Conservation (phyloP, 1,140 invertebrate species). For the Drosophila pallidifrons region DNA sequence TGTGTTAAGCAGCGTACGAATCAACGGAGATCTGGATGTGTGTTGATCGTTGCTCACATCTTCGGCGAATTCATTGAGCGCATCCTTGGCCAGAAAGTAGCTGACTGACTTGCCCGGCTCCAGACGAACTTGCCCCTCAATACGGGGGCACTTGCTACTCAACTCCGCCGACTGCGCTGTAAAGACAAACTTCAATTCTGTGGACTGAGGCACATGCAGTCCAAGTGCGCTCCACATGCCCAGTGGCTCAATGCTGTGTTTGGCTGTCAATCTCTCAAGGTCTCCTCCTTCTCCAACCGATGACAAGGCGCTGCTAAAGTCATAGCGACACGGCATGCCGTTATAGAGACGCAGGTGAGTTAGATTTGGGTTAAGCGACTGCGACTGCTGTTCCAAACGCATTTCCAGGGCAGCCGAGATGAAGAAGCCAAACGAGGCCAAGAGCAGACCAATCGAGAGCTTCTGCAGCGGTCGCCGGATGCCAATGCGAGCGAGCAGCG, state of each 20-base stretch:
- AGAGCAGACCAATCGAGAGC: constrained; percentile 92
- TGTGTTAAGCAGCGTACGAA: constrained; percentile 67
- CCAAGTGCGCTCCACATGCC: constrained; percentile 64
- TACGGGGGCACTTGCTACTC: constrained; percentile 34
- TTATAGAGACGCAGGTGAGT: constrained; percentile 91
- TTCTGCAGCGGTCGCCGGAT: constrained; percentile 89
- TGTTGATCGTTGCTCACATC: constrained; percentile 41
- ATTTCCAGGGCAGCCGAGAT: constrained; percentile 95
- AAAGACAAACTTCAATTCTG: constrained; percentile 50
- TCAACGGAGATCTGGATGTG: constrained; percentile 14
- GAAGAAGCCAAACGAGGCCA: constrained; percentile 93
- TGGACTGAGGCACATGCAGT: constrained; percentile 18
- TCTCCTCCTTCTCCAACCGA: background rate
- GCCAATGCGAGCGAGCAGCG: constrained; percentile 85
- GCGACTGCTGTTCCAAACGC: constrained; percentile 87
- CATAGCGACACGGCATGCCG: constrained; percentile 85
- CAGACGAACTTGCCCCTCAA: constrained; percentile 51
- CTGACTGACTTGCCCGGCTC: constrained; percentile 83
- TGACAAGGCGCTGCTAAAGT: constrained; percentile 39
- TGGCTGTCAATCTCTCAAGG: too few relatives aligned
- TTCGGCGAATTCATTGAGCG: constrained; percentile 65
- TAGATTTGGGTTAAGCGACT: constrained; percentile 83
- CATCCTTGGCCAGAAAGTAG: constrained; percentile 73
- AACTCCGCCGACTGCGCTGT: constrained; percentile 12
- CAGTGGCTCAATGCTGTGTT: constrained; percentile 45